A percentile compares a stretch with the other conserved stretches of the same genome.
These are phyloP conservation scores for Stylophora pistillata DNA, from an alignment of 64 coral and sea anemone genomes.

Conservation along the genomic window DNA sequence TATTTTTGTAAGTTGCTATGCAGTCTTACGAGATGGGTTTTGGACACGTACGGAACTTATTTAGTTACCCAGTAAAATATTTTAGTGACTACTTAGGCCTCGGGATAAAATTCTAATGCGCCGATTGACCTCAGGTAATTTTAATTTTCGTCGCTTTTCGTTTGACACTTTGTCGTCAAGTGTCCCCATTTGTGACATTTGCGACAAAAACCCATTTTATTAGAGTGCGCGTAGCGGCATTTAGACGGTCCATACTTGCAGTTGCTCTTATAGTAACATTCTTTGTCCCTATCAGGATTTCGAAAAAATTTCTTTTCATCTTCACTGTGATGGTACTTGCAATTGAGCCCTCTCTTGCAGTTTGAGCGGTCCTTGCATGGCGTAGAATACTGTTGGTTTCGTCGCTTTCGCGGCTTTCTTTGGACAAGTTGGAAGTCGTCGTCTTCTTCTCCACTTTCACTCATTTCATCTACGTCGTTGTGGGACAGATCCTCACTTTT, in stretches of 20 bases:
- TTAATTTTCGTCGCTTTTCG: not conserved
- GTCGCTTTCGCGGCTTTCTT: not conserved
- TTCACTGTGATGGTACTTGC: not conserved
- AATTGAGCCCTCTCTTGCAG: not conserved
- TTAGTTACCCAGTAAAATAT: too few species aligned
- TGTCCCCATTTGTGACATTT: conserved; percentile 9
- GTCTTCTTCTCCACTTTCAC: not conserved
- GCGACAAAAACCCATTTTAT: conserved; percentile 3
- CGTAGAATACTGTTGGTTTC: not conserved
- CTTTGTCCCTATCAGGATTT: not conserved
- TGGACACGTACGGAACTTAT: too few species aligned
- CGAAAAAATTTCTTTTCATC: conserved; percentile 6
- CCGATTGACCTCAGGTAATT: too few species aligned
- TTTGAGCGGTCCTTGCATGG: not conserved
- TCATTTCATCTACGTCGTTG: not conserved
- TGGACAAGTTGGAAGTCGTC: not conserved
- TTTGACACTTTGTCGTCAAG: not conserved
- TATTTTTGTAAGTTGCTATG: too few species aligned
- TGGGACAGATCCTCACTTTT: not conserved
- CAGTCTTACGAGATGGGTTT: too few species aligned
- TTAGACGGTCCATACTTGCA: not conserved
- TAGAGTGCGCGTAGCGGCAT: not conserved
- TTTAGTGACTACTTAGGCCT: too few species aligned
- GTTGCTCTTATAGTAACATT: not conserved
- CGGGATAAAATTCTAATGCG: too few species aligned